Base-by-base conservation (phyloP, 2,113 vertebrate species). In the Emberiza fucata region DNA sequence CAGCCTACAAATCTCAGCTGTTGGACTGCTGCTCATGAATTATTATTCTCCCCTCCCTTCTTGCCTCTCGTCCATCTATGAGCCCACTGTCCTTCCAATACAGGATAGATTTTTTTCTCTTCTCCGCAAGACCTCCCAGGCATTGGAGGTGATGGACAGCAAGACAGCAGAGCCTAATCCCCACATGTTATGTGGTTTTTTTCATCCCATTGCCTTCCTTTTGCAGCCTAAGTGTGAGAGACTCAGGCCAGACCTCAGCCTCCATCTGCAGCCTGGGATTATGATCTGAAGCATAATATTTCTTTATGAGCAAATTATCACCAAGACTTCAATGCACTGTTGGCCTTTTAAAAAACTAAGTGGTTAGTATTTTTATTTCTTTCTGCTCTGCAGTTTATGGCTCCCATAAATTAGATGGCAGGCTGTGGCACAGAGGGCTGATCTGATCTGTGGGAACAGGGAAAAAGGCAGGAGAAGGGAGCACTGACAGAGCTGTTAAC, bases 271-370 rank as follows among this genome's bases (percentile, higher is more conserved):
- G 80, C 60, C 68, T 9, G 6, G 45, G 77, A 92, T 91, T 91
- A 63, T 92, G 83, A 94, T 96, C 63, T 84, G 83, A 92, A 92
- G 80, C 80, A 66, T 93, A 92, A 83, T 87, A 92, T 95, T 97
- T 95, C 89, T 95, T 97, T 95, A 95, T 88, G 83, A 95, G 92
- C 83, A 95, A 95, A 94, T 96, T 96, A 95, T 92, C 88, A 60
- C 95, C 3, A 2, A 81, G 91, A 94, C 86, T 92, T 93, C 95
- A 94, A 91, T 93, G 91, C 1, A 4, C 91, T 86, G 29, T 53
- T 91, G 83, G 86, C 88, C 91, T 96, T 95, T 96, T 75, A 91
- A 94, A 93, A 96, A 88, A 39, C 39, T n/a, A 86, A 92, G 92
- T 81, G 95, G 75, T 94, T 94, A 94, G 95, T 92, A 92, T 95